phyloP scores from a whole-genome alignment of 2,888 invertebrate genomes.

The Clusia tigrina region DNA sequence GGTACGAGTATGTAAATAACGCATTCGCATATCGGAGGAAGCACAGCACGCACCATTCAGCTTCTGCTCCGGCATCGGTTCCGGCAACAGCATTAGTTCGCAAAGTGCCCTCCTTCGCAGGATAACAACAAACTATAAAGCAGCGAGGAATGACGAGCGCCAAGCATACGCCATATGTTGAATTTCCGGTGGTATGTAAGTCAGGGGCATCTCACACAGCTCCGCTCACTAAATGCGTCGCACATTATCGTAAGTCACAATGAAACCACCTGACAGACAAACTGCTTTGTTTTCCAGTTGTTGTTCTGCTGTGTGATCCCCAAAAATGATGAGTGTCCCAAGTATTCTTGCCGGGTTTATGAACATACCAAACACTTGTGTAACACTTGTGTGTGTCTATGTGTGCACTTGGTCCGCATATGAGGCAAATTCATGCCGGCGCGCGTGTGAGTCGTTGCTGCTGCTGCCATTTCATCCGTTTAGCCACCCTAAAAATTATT shows the following conservation, averaged over 20 bases:
- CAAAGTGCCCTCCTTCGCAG: not conserved
- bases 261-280: constrained; percentile 10
- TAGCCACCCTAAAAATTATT: constrained; percentile 4
- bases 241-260: constrained; percentile 11
- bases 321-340: not conserved
- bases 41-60: not conserved
- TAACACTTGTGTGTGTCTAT: no score
- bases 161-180: constrained; percentile 6
- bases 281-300: not conserved
- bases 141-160: not conserved
- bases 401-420: not conserved
- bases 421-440: not conserved
- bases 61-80: no score
- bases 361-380: no score
- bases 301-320: not conserved
- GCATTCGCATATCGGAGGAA: constrained; percentile 18
- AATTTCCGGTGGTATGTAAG: not conserved
- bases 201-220: not conserved
- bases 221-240: no score
- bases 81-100: constrained; percentile 16
- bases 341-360: not conserved
- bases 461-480: constrained; percentile 5
- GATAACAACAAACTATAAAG: not conserved
- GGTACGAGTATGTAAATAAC: constrained; percentile 14
- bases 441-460: not conserved